Evolutionary conservation across 2,888 invertebrate genomes (phyloP).

Genomic region (Muschampia plurimacula): DNA sequence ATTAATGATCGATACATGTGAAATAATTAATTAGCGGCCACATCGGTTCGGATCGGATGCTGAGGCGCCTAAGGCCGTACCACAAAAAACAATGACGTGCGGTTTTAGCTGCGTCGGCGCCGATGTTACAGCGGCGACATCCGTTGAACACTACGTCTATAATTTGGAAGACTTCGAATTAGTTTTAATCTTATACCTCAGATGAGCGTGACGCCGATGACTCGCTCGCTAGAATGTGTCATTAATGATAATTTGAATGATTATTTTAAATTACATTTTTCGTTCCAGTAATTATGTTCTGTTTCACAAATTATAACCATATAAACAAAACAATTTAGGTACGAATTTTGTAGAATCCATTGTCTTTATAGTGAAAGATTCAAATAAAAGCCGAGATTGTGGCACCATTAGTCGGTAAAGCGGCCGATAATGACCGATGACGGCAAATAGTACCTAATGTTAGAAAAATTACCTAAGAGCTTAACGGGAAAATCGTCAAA

Average conservation of each 20-base stretch:
- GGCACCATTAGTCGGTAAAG: conserved; percentile 7
- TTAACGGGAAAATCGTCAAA: conserved; percentile 14
- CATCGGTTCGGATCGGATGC: conserved; percentile 64
- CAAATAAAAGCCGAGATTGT: conserved; percentile 6
- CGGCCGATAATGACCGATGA: conserved; percentile 21
- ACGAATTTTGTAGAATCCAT: conserved; percentile 19
- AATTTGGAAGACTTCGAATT: conserved; percentile 84
- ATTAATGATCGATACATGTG: conserved; percentile 85
- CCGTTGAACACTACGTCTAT: conserved; percentile 73
- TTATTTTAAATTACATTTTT: conserved; percentile 61
- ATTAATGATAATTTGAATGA: conserved; percentile 74
- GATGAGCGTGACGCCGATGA: conserved; percentile 79
- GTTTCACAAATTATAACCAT: conserved; percentile 23
- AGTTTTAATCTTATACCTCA: conserved; percentile 77
- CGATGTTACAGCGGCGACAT: conserved; percentile 78
- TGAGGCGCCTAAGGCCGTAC: conserved; percentile 70
- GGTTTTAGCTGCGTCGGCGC: conserved; percentile 79
- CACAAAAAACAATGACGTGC: conserved; percentile 86
- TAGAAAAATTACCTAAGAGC: conserved; percentile 14
- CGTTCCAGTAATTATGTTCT: conserved; percentile 48
- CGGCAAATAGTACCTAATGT: conserved; percentile 14
- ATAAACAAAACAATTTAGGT: conserved; percentile 29
- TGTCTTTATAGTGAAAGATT: conserved; percentile 25
- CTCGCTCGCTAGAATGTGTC: conserved; percentile 71
- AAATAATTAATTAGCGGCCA: conserved; percentile 83